Evolutionary conservation across 2,888 invertebrate species (phyloP).

Genomic region (Netelia melanura): DNA sequence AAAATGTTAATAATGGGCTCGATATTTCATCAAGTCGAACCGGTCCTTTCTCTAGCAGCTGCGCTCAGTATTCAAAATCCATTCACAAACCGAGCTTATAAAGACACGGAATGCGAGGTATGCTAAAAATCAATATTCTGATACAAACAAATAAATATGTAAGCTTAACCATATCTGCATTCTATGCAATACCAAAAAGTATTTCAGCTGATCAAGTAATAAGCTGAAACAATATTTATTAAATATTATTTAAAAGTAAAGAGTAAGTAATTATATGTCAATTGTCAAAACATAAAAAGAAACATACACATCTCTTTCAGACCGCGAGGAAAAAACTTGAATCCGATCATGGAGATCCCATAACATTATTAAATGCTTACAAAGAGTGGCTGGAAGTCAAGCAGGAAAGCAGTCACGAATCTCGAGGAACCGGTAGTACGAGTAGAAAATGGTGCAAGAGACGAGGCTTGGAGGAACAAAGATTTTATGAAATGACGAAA

Average conservation of each 20-base stretch:
- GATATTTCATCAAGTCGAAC: slow-evolving; percentile 94
- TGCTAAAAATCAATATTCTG: slow-evolving; percentile 36
- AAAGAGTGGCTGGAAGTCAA: slow-evolving; percentile 96
- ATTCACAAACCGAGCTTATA: slow-evolving; percentile 94
- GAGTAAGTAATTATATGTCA: background rate
- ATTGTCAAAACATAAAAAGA: background rate
- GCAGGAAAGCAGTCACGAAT: slow-evolving; percentile 84
- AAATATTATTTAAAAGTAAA: background rate
- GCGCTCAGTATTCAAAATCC: slow-evolving; percentile 97
- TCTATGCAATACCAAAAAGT: background rate
- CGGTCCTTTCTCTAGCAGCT: slow-evolving; percentile 95
- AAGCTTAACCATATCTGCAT: background rate
- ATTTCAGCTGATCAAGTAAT: background rate
- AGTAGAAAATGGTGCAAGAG: slow-evolving; percentile 94
- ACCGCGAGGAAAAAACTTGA: slow-evolving; percentile 92
- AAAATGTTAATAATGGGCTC: slow-evolving; percentile 98
- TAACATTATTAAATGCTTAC: slow-evolving; percentile 94
- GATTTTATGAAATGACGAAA: slow-evolving; percentile 98
- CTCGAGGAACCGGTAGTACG: slow-evolving; percentile 76
- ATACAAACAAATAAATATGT: too few relatives aligned
- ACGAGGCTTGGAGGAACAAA: slow-evolving; percentile 97
- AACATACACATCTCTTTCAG: slow-evolving; percentile 81
- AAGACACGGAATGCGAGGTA: slow-evolving; percentile 94
- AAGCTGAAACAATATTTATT: background rate
- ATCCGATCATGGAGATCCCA: slow-evolving; percentile 98